Base-by-base conservation (phyloP, 2,113 vertebrate species). In the Spheniscus mendiculus region DNA sequence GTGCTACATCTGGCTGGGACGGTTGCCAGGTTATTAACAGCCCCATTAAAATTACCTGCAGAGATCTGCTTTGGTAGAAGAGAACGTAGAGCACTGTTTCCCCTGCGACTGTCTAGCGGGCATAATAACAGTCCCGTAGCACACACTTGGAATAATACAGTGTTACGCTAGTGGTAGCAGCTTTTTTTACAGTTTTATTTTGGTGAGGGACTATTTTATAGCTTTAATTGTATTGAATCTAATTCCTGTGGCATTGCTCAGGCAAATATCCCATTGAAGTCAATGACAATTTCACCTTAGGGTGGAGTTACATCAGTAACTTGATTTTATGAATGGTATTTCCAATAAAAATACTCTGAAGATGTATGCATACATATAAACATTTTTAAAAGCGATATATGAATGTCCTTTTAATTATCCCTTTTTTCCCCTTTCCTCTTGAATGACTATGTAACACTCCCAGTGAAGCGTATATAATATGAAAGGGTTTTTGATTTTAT, bases 41-140 rank as follows among this genome's bases (percentile, higher is more conserved):
- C 83, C 88, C 96, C 94, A 97, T 98, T 98, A 98, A 97, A 97
- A 95, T 92, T 97, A 98, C 94, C 93, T 97, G 96, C 83, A 71
- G 92, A 90, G 97, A 61, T 83, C 79, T 94, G 34, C 84, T 93
- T 65, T 84, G 83, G 89, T 85, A 80, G 85, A 78, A 87, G 69
- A 45, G 81, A 93, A 45, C 20, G 12, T 0, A 66, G 74, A 76
- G 79, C n/a, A 3, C 76, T 44, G 32, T 66, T 92, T 93, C 49
- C 65, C 73, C 70, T 93, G 52, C 50, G 76, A 45, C 83, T 72
- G 6, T 34, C 79, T 59, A 4, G 21, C 45, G 55, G 78, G 45
- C 87, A n/a, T 86, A 84, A 63, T 53, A 77, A 55, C 65, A 66
- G 50, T 19, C 70, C 0, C 0, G 55, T 32, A 45, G 49, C 63